phyloP scores from a whole-genome alignment of 2,888 invertebrate genomes.

The Vanessa cardui region DNA sequence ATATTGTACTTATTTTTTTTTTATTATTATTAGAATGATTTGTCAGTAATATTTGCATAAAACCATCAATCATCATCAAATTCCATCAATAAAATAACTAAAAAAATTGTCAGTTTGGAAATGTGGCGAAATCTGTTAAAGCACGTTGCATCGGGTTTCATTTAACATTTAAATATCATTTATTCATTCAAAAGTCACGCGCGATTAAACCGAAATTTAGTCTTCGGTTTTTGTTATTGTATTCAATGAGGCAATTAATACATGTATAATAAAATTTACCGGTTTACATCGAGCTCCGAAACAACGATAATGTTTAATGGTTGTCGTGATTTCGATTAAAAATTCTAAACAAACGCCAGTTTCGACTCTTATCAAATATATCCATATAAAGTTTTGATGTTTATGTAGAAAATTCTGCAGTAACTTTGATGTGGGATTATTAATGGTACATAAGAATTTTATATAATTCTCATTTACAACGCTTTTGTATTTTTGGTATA shows the following conservation, averaged over 20 bases:
- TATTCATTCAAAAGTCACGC: no score
- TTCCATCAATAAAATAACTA: no score
- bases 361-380: slow-evolving; percentile 23
- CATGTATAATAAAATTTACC: not conserved
- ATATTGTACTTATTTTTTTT: not conserved
- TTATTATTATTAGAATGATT: not conserved
- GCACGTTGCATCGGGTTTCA: no score
- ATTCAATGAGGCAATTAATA: not conserved
- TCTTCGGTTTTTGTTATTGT: not conserved
- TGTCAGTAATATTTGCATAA: no score
- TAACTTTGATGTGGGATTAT: not conserved
- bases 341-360: not conserved
- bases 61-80: no score
- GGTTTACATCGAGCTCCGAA: not conserved
- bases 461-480: no score
- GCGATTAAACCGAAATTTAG: no score
- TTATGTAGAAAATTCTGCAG: slow-evolving; percentile 1
- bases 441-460: not conserved
- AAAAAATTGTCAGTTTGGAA: no score
- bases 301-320: not conserved
- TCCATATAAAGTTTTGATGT: slow-evolving; percentile 24
- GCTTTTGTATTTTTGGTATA: no score
- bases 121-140: no score
- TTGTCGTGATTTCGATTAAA: not conserved
- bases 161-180: no score